A percentile compares a stretch with the other conserved stretches of the same genome.
phyloP scores from a whole-genome alignment of 1,140 invertebrate genomes.

The Drosophila serrata region DNA sequence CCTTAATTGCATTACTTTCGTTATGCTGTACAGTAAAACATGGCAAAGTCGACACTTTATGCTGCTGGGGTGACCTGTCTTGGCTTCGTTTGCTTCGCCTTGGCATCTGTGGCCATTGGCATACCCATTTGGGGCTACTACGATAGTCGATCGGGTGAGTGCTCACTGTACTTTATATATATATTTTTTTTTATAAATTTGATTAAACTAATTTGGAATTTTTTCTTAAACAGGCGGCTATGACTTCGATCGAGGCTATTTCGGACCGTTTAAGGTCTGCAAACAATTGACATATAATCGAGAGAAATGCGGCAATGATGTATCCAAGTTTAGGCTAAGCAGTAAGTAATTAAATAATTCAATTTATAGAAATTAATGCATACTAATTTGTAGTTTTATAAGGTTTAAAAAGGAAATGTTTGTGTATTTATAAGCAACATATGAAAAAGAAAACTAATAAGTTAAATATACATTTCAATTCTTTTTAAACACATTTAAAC shows the following conservation, averaged over 20 bases:
- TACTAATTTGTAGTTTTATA: too few relatives aligned
- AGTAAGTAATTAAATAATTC: conserved; percentile 87
- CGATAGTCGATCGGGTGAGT: conserved; percentile 86
- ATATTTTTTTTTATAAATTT: conserved; percentile 57
- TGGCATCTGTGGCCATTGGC: conserved; percentile 91
- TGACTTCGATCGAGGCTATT: conserved; percentile 90
- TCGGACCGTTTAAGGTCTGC: conserved; percentile 94
- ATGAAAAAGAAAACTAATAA: too few relatives aligned
- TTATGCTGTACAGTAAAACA: conserved; percentile 82
- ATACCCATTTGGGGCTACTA: conserved; percentile 93
- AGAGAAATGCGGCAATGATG: conserved; percentile 91
- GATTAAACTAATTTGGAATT: conserved; percentile 55
- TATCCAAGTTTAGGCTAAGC: conserved; percentile 91
- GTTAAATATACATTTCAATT: too few relatives aligned
- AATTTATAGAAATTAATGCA: not conserved
- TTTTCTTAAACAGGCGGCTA: conserved; percentile 63
- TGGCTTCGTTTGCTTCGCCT: conserved; percentile 91
- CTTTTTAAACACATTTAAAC: too few relatives aligned
- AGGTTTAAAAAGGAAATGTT: too few relatives aligned
- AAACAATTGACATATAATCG: conserved; percentile 92
- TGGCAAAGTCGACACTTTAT: conserved; percentile 87
- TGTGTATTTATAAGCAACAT: too few relatives aligned
- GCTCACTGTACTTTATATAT: not conserved
- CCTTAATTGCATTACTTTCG: conserved; percentile 62
- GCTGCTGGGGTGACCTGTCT: conserved; percentile 91